These are phyloP conservation scores for Heliconius eleuchia DNA, from an alignment of 1,140 invertebrate genomes.

Conservation along the genomic window DNA sequence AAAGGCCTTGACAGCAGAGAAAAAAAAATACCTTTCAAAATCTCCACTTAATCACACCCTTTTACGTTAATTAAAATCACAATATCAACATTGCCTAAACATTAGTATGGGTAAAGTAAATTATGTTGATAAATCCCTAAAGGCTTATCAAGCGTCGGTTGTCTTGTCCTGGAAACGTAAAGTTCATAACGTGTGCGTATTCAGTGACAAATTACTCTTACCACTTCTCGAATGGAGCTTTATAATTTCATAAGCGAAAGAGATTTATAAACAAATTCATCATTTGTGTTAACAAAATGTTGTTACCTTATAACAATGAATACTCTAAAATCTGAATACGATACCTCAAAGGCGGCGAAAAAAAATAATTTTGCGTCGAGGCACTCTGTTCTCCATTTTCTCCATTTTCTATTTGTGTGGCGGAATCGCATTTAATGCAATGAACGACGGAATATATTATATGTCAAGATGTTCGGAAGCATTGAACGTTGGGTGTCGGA, in stretches of 20 bases:
- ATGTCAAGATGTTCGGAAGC: too few relatives aligned
- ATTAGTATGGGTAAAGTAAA: constrained; percentile 29
- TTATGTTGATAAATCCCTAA: constrained; percentile 42
- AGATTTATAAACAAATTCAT: constrained; percentile 35
- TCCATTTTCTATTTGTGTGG: too few relatives aligned
- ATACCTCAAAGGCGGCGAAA: too few relatives aligned
- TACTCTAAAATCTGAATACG: too few relatives aligned
- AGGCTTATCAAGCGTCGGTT: constrained; percentile 38
- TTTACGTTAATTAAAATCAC: constrained; percentile 12
- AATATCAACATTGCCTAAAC: constrained; percentile 13
- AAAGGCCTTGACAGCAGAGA: background rate
- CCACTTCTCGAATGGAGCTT: constrained; percentile 30
- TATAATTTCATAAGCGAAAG: constrained; percentile 35
- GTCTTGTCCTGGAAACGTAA: constrained; percentile 37
- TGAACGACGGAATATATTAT: too few relatives aligned
- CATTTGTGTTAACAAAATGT: background rate
- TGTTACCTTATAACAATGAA: background rate
- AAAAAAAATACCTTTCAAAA: background rate
- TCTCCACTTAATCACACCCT: background rate
- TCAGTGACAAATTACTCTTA: constrained; percentile 41
- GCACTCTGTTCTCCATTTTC: too few relatives aligned
- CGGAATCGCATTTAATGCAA: too few relatives aligned
- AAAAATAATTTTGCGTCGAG: too few relatives aligned
- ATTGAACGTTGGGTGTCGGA: too few relatives aligned
- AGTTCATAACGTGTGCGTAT: constrained; percentile 37